These are phyloP conservation scores for Lithobates pipiens DNA, from an alignment of 2,797 vertebrate genomes.

Conservation along the genomic window DNA sequence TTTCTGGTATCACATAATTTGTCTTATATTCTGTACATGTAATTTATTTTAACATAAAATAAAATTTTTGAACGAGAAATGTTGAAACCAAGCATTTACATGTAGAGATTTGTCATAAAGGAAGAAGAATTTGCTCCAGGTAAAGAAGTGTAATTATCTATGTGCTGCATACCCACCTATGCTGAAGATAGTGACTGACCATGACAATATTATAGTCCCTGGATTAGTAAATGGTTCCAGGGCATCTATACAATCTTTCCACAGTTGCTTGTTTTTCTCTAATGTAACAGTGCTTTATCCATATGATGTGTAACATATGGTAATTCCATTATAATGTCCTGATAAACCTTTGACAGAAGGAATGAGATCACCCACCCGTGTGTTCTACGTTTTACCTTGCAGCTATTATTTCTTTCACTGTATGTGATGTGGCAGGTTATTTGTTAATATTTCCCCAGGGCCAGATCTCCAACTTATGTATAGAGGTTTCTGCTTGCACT, in stretches of 20 bases:
- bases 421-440: not conserved
- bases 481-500: not conserved
- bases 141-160: too few species aligned
- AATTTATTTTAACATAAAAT: too few species aligned
- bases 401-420: not conserved
- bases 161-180: too few species aligned
- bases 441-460: not conserved
- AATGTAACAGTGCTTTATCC: not conserved
- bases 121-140: too few species aligned
- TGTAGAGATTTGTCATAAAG: too few species aligned
- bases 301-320: not conserved
- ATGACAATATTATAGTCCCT: not conserved
- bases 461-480: not conserved
- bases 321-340: not conserved
- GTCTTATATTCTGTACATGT: too few species aligned
- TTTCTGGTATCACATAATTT: too few species aligned
- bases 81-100: too few species aligned
- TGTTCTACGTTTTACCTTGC: not conserved
- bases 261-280: not conserved
- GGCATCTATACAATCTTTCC: not conserved
- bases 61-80: too few species aligned
- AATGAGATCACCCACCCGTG: not conserved
- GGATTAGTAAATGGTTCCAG: not conserved
- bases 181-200: not conserved
- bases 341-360: not conserved